These are phyloP conservation scores for Cassiopea xamachana DNA, from an alignment of 30 jellyfish, hydroid and myxozoan species.

Conservation along the genomic window DNA sequence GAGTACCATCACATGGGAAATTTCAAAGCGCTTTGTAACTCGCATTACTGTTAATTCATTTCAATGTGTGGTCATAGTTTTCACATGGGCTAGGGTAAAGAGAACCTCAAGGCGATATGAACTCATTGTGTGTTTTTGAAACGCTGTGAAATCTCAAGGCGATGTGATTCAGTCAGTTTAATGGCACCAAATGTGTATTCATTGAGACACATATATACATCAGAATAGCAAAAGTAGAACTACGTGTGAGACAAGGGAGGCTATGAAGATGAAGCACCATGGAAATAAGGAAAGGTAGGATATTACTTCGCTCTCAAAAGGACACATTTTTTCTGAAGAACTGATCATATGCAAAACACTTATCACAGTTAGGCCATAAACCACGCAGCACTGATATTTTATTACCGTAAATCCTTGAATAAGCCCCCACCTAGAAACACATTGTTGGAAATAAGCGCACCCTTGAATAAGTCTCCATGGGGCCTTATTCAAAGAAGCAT, in stretches of 20 bases:
- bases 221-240: neutral
- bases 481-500: neutral
- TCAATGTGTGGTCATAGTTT: neutral
- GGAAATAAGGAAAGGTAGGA: neutral
- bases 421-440: neutral
- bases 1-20: neutral
- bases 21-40: neutral
- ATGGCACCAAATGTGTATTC: neutral
- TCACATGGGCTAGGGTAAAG: neutral
- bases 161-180: neutral
- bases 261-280: neutral
- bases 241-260: neutral
- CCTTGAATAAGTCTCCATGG: neutral
- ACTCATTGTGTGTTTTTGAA: neutral
- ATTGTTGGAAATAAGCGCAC: neutral
- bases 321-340: neutral
- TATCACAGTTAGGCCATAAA: neutral
- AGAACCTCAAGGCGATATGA: neutral
- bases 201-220: neutral
- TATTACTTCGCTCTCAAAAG: neutral
- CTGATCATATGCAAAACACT: neutral
- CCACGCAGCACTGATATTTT: neutral
- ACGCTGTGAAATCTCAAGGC: neutral
- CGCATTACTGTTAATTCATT: neutral
- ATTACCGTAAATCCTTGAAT: neutral